A percentile compares a stretch with the other conserved stretches of the same genome.
These are phyloP conservation scores for Nephotettix cincticeps DNA, from an alignment of 1,140 invertebrate genomes.

Conservation along the genomic window DNA sequence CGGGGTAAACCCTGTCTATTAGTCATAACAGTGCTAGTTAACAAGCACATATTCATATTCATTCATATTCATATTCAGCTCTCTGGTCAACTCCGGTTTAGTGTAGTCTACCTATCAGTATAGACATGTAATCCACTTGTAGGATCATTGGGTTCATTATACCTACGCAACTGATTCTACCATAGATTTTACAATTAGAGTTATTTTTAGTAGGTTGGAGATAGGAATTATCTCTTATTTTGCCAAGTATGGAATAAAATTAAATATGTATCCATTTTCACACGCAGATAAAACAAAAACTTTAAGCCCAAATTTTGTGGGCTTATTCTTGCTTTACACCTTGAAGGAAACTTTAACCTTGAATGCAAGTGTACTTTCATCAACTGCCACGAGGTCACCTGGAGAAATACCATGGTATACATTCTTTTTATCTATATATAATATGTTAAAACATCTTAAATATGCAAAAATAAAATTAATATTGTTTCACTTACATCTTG, in stretches of 20 bases:
- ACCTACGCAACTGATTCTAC: neutral
- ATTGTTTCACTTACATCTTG: too few species aligned
- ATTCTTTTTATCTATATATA: too few species aligned
- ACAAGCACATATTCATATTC: too few species aligned
- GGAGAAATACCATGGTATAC: too few species aligned
- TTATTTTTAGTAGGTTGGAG: constrained; percentile 1
- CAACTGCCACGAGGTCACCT: neutral
- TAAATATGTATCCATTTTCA: constrained; percentile 2
- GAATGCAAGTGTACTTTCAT: neutral
- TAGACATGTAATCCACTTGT: neutral
- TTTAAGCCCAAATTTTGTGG: constrained; percentile 16
- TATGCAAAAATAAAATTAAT: too few species aligned
- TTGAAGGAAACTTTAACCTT: neutral
- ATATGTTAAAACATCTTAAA: too few species aligned
- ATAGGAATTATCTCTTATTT: neutral
- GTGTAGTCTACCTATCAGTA: constrained; percentile 10
- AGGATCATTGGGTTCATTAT: neutral
- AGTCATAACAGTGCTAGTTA: too few species aligned
- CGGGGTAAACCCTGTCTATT: too few species aligned
- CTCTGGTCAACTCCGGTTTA: neutral
- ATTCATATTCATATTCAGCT: too few species aligned
- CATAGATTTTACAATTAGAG: constrained; percentile 12
- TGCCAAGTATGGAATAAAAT: constrained; percentile 11
- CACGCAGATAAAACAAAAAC: constrained; percentile 2
- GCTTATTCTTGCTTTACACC: constrained; percentile 9